phyloP scores from a whole-genome alignment of 2,113 vertebrate genomes.

The Chunga burmeisteri region DNA sequence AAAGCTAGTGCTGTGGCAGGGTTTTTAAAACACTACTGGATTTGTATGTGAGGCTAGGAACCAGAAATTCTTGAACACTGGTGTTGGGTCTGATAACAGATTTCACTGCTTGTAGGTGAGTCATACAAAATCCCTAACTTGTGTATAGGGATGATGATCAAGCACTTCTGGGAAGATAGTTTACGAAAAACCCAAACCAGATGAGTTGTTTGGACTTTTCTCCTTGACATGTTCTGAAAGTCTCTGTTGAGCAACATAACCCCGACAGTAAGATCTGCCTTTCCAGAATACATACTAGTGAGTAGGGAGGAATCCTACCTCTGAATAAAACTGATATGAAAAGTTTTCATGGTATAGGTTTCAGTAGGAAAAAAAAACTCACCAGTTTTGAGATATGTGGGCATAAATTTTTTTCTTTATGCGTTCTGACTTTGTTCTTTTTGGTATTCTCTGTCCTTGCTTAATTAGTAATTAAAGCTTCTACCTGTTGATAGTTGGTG shows the following conservation, averaged over 20 bases:
- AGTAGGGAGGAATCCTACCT: neutral
- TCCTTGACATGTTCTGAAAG: neutral
- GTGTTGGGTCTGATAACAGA: neutral
- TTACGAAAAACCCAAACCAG: neutral
- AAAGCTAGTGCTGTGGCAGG: neutral
- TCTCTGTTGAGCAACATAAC: neutral
- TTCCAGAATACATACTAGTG: accelerated
- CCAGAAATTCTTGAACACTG: neutral
- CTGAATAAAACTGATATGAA: neutral
- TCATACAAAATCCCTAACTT: neutral
- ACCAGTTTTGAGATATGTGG: neutral
- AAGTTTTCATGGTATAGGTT: neutral
- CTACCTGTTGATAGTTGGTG: neutral
- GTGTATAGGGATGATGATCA: neutral
- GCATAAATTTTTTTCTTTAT: neutral
- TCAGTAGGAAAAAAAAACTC: neutral
- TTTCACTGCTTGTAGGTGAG: neutral
- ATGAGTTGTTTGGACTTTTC: neutral
- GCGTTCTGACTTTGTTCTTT: neutral
- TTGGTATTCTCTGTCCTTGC: neutral
- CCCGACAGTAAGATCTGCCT: neutral
- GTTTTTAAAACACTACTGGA: neutral
- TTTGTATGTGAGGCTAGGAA: neutral
- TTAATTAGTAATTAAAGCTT: neutral
- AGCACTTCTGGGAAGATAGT: neutral